Evolutionary conservation across 2,888 invertebrate species (phyloP), one percentile per base, ranked within the genome.

Genomic region (Capitulum mitella): DNA sequence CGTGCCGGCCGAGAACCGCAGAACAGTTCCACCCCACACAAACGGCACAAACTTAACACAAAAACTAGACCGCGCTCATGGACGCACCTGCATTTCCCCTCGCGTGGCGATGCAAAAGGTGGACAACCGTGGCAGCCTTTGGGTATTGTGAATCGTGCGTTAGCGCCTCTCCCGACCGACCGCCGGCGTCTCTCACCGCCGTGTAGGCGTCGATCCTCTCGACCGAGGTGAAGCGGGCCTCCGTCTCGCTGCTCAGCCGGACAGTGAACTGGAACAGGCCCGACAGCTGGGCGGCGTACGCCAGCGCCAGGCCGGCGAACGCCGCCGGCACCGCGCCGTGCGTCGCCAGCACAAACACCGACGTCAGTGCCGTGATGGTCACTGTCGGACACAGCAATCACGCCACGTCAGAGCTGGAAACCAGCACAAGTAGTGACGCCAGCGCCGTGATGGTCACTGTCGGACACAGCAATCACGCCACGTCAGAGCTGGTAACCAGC

Each of bases 211-310:
- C 81, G 48, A 86, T 83, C 81, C 86, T 83, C 81, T 87, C 86
- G 0, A 86, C 86, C 16, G 86, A 87, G 86, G 79, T 85, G 83
- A 26, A 84, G 83, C 81, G 87, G 84, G 78, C 83, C 83, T 61
- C 87, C 84, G 48, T 83, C 83, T 75, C 87, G 87, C 58, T 83
- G 82, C 14, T 82, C 80, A 3, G 87, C 87, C 87, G 87, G 87
- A 64, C 84, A 83, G 8, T 70, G 70, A 70, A 84, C 81, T 14
- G 84, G 82, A 6, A 85, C 85, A 70, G 83, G 81, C 70, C 70
- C 22, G 70, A 70, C 70, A 29, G 84, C 83, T 70, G 70, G 37
- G 70, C 70, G 37, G 70, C 70, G 37, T 70, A 70, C 34, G 70
- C 70, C 70, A 70, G 34, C 37, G 70, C 70, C 70, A 70, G 70